A percentile compares a stretch with the other conserved stretches of the same genome.
Evolutionary conservation across 2,888 invertebrate species (phyloP).

Genomic region (Aphelenchoides bicaudatus): DNA sequence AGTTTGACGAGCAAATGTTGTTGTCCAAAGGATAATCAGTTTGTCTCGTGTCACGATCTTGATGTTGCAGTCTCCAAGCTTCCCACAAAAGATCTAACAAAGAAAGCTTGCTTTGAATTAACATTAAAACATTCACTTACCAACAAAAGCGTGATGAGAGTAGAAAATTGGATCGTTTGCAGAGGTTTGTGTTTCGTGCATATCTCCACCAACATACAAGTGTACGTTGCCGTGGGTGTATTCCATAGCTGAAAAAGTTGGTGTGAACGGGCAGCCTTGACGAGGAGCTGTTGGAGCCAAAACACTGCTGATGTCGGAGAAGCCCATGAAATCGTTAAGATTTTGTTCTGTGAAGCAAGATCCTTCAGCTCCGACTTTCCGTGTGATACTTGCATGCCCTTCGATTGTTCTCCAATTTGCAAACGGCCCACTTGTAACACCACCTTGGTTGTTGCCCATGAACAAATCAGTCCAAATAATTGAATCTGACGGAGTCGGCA

Average conservation of each 20-base stretch:
- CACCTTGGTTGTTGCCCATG: slow-evolving; percentile 25
- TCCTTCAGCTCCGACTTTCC: slow-evolving; percentile 41
- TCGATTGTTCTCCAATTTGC: slow-evolving; percentile 43
- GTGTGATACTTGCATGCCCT: slow-evolving; percentile 31
- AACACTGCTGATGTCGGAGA: slow-evolving; percentile 37
- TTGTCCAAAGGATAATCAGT: slow-evolving; percentile 41
- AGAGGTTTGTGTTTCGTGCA: slow-evolving; percentile 22
- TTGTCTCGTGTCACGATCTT: slow-evolving; percentile 28
- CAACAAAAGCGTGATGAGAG: slow-evolving; percentile 60
- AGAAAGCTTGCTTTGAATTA: too few species aligned
- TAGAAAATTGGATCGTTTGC: slow-evolving; percentile 19
- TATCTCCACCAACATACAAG: slow-evolving; percentile 47
- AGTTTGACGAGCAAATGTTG: slow-evolving; percentile 41
- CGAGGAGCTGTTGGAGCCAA: slow-evolving; percentile 42
- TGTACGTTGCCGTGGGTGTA: slow-evolving; percentile 54
- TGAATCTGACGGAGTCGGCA: slow-evolving; percentile 44
- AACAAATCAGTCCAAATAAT: slow-evolving; percentile 36
- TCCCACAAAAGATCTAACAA: slow-evolving; percentile 6
- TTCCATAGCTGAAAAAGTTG: slow-evolving; percentile 33
- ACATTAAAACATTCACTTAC: too few species aligned
- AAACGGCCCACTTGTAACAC: slow-evolving; percentile 42
- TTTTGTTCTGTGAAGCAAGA: slow-evolving; percentile 42
- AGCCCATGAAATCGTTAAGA: slow-evolving; percentile 33
- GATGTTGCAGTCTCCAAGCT: background rate
- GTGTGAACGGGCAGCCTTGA: slow-evolving; percentile 23